Evolutionary conservation across 2,888 invertebrate species (phyloP).

Genomic region (Nephrocerus scutellatus): DNA sequence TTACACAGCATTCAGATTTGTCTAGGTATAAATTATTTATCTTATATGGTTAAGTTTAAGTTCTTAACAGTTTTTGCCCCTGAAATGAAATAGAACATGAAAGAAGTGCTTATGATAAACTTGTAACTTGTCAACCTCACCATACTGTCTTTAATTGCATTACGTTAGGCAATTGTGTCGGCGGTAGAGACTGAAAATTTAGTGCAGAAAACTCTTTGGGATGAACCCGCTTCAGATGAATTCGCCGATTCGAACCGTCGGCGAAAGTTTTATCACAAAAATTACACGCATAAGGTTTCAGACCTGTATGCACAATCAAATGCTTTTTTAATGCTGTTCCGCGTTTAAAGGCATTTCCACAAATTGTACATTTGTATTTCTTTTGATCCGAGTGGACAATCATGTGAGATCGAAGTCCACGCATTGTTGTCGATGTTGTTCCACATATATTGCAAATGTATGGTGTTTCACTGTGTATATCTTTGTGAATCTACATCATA

Average conservation of each 20-base stretch:
- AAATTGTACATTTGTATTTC: slow-evolving; percentile 17
- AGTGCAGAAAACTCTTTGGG: slow-evolving; percentile 18
- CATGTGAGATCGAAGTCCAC: slow-evolving; percentile 19
- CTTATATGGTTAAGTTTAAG: too few relatives aligned
- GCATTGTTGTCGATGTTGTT: slow-evolving; percentile 17
- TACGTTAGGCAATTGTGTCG: too few relatives aligned
- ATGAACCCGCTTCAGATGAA: slow-evolving; percentile 20
- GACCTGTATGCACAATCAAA: slow-evolving; percentile 19
- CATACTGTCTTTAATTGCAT: too few relatives aligned
- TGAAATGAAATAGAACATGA: too few relatives aligned
- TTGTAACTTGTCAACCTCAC: too few relatives aligned
- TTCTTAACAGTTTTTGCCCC: too few relatives aligned
- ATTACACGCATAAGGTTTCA: too few relatives aligned
- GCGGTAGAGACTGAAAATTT: too few relatives aligned
- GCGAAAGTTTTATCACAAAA: slow-evolving; percentile 20
- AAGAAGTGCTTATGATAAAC: too few relatives aligned
- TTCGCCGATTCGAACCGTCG: slow-evolving; percentile 19
- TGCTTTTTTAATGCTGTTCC: slow-evolving; percentile 20
- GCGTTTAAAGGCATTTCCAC: slow-evolving; percentile 18
- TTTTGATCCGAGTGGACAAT: slow-evolving; percentile 20
- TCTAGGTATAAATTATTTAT: too few relatives aligned
- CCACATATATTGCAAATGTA: slow-evolving; percentile 17
- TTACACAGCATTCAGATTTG: too few relatives aligned
- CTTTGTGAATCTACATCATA: slow-evolving; percentile 16
- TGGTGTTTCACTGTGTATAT: slow-evolving; percentile 21